A percentile compares a stretch with the other conserved stretches of the same genome.
phyloP scores from a whole-genome alignment of 1,140 invertebrate species.

The Phortica variegata region DNA sequence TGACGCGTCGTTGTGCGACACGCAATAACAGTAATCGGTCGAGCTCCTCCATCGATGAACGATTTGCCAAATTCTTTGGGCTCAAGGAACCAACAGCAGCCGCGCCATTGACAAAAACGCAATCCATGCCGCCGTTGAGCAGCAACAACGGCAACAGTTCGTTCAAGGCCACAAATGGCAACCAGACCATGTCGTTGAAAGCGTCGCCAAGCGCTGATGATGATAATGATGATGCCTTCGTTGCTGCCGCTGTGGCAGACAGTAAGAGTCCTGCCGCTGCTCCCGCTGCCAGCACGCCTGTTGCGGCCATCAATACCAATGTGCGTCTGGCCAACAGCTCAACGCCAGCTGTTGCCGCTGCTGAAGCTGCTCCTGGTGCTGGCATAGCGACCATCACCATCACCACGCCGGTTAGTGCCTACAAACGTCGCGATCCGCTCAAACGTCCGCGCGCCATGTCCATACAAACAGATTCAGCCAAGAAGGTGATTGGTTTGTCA shows the following conservation, averaged over 20 bases:
- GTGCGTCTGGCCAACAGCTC: too few relatives aligned
- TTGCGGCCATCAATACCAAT: neutral
- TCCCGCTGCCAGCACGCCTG: neutral
- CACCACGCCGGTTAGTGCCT: neutral
- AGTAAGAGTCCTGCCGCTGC: neutral
- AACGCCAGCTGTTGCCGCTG: too few relatives aligned
- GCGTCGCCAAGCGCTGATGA: too few relatives aligned
- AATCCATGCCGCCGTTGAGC: slow-evolving; percentile 15
- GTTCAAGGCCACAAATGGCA: neutral
- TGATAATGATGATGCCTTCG: slow-evolving; percentile 20
- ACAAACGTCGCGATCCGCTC: slow-evolving; percentile 33
- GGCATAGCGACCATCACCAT: neutral
- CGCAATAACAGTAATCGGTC: neutral
- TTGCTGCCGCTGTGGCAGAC: neutral
- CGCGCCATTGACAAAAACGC: slow-evolving; percentile 14
- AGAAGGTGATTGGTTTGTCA: too few relatives aligned
- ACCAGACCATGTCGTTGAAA: too few relatives aligned
- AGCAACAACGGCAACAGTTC: neutral
- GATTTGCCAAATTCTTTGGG: slow-evolving; percentile 47
- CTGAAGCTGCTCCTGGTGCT: too few relatives aligned
- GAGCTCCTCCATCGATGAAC: slow-evolving; percentile 31
- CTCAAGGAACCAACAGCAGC: slow-evolving; percentile 21
- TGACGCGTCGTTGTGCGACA: neutral
- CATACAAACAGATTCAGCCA: slow-evolving; percentile 22
- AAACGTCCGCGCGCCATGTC: slow-evolving; percentile 39